Percentiles rank a stretch among this genome's conserved stretches.
These are phyloP conservation scores for Tanytarsus gracilentus DNA, from an alignment of 2,888 invertebrate species.

Conservation along the genomic window DNA sequence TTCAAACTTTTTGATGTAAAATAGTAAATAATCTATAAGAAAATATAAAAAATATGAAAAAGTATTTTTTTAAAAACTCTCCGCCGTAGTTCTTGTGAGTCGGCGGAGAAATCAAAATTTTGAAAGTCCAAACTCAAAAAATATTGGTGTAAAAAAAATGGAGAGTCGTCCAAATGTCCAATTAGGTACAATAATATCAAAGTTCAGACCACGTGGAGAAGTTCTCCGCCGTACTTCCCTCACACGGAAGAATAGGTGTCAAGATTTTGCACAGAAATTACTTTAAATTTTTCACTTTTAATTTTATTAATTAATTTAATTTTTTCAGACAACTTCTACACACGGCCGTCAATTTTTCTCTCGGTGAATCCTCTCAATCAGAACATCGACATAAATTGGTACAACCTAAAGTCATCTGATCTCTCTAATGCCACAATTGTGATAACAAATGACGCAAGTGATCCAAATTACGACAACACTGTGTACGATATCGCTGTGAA, in stretches of 20 bases:
- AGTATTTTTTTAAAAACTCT: too few relatives aligned
- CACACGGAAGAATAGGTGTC: neutral
- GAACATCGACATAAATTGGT: slow-evolving; percentile 16
- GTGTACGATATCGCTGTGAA: neutral
- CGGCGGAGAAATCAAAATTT: too few relatives aligned
- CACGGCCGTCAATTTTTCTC: neutral
- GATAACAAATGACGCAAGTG: neutral
- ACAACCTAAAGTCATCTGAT: neutral
- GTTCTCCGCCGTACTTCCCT: too few relatives aligned
- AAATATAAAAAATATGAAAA: too few relatives aligned
- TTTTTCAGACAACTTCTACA: neutral
- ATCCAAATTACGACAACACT: neutral
- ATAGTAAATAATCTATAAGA: too few relatives aligned
- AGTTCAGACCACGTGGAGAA: too few relatives aligned
- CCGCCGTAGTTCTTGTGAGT: too few relatives aligned
- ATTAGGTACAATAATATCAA: too few relatives aligned
- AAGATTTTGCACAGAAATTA: neutral
- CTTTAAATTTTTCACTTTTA: neutral
- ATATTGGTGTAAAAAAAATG: too few relatives aligned
- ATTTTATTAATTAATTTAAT: neutral
- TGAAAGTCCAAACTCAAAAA: too few relatives aligned
- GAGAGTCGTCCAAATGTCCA: too few relatives aligned
- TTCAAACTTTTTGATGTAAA: too few relatives aligned
- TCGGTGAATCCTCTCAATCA: slow-evolving; percentile 4
- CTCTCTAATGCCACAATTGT: neutral